Conservation (phyloP, 1,140 invertebrate species). For the Hermatobates lingyangjiaoensis region DNA sequence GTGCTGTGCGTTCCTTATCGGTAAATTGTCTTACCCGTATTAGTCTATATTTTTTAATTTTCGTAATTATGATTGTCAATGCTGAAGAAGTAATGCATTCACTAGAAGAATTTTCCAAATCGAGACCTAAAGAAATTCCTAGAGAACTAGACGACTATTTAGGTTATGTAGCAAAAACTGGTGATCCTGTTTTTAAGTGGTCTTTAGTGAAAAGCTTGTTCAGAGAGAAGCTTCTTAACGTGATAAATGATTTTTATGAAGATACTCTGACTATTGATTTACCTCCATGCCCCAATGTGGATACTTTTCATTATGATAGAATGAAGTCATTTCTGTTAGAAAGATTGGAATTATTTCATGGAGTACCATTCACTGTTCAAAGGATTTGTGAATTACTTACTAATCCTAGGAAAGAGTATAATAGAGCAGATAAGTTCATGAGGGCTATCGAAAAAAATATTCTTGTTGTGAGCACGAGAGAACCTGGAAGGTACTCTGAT, state of each 20-base stretch:
- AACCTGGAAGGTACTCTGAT: slow-evolving; percentile 37
- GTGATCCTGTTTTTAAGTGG: slow-evolving; percentile 89
- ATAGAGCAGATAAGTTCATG: slow-evolving; percentile 88
- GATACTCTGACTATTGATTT: slow-evolving; percentile 51
- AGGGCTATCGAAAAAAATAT: slow-evolving; percentile 87
- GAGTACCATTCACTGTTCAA: slow-evolving; percentile 91
- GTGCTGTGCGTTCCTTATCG: no score
- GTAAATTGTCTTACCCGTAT: no score
- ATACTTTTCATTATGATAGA: slow-evolving; percentile 73
- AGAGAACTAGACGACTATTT: slow-evolving; percentile 77
- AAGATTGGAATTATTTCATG: slow-evolving; percentile 59
- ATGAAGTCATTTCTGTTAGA: slow-evolving; percentile 73
- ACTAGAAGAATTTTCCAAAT: slow-evolving; percentile 66
- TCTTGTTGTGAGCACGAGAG: slow-evolving; percentile 83
- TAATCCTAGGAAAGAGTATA: slow-evolving; percentile 82
- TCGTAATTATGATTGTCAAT: slow-evolving; percentile 47
- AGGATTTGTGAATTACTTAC: slow-evolving; percentile 83
- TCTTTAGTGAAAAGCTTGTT: slow-evolving; percentile 67
- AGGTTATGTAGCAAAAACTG: slow-evolving; percentile 76
- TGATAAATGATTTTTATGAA: slow-evolving; percentile 73
- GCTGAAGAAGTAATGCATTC: slow-evolving; percentile 65
- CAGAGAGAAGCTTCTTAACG: slow-evolving; percentile 63
- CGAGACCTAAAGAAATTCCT: slow-evolving; percentile 66
- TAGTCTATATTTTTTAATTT: no score
- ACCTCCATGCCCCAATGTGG: slow-evolving; percentile 69